Percentiles rank a stretch among this genome's conserved stretches.
These are phyloP conservation scores for Rutpela maculata DNA, from an alignment of 2,888 invertebrate species.

Conservation along the genomic window DNA sequence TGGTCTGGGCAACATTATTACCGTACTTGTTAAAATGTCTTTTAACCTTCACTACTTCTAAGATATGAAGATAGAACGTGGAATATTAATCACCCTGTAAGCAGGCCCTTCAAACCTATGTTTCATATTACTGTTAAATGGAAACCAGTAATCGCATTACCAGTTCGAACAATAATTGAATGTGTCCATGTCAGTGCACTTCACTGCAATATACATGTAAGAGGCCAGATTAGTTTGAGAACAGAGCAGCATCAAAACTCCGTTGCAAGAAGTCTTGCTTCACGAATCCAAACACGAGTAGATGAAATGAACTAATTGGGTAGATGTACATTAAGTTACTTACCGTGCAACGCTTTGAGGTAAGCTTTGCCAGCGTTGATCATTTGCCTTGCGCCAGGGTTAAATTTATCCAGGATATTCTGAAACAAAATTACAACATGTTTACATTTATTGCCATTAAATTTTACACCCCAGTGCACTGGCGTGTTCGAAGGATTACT, in stretches of 20 bases:
- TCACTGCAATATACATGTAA: not conserved
- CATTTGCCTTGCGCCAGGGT: conserved; percentile 94
- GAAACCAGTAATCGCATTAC: not conserved
- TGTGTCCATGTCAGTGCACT: not conserved
- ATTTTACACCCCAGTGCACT: conserved; percentile 19
- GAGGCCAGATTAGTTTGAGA: not conserved
- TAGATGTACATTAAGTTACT: conserved; percentile 72
- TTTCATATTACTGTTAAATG: not conserved
- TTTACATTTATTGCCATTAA: conserved; percentile 33
- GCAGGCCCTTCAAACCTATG: too few species aligned
- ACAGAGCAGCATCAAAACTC: not conserved
- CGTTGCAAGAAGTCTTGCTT: not conserved
- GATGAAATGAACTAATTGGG: conserved; percentile 39
- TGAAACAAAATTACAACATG: conserved; percentile 78
- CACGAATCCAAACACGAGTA: conserved; percentile 5
- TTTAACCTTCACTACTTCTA: too few species aligned
- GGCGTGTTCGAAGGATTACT: conserved; percentile 17
- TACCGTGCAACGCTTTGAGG: conserved; percentile 95
- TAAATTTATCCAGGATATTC: conserved; percentile 98
- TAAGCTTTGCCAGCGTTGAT: conserved; percentile 96
- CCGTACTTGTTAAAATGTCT: too few species aligned
- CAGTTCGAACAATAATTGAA: not conserved
- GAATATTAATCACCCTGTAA: too few species aligned
- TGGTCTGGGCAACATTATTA: too few species aligned
- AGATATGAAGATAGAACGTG: too few species aligned